Evolutionary conservation across 2,888 invertebrate species (phyloP).

Genomic region (Thyatira batis): DNA sequence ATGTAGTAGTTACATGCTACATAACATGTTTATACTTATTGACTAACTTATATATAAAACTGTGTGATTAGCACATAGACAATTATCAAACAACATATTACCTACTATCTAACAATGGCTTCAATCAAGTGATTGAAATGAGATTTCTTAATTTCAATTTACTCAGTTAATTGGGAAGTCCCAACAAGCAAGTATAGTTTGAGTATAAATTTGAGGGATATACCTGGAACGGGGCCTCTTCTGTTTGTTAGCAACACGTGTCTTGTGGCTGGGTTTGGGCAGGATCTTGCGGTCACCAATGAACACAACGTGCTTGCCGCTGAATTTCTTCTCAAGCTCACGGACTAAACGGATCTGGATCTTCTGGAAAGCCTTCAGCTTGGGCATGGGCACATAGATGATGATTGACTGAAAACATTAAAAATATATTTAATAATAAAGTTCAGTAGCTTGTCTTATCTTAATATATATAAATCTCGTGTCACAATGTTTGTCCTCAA

Average conservation of each 20-base stretch:
- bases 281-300: slow-evolving; percentile 98
- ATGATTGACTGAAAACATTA: slow-evolving; percentile 91
- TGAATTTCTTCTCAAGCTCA: slow-evolving; percentile 99
- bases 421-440: too few species aligned
- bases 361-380: slow-evolving; percentile 98
- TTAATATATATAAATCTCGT: too few species aligned
- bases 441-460: too few species aligned
- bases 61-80: too few species aligned
- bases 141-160: not conserved
- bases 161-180: not conserved
- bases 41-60: too few species aligned
- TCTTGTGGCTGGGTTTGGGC: slow-evolving; percentile 98
- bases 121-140: too few species aligned
- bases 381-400: slow-evolving; percentile 99
- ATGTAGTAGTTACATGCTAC: too few species aligned
- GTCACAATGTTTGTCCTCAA: too few species aligned
- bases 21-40: too few species aligned
- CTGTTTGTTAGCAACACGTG: slow-evolving; percentile 89
- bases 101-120: too few species aligned
- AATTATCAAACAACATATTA: too few species aligned
- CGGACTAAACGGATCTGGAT: slow-evolving; percentile 97
- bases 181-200: not conserved
- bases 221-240: slow-evolving; percentile 88
- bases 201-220: not conserved
- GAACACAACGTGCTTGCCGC: slow-evolving; percentile 99